Evolutionary conservation across 2,113 vertebrate species (phyloP), one percentile per base, ranked within the genome.

Genomic region (Solea solea): DNA sequence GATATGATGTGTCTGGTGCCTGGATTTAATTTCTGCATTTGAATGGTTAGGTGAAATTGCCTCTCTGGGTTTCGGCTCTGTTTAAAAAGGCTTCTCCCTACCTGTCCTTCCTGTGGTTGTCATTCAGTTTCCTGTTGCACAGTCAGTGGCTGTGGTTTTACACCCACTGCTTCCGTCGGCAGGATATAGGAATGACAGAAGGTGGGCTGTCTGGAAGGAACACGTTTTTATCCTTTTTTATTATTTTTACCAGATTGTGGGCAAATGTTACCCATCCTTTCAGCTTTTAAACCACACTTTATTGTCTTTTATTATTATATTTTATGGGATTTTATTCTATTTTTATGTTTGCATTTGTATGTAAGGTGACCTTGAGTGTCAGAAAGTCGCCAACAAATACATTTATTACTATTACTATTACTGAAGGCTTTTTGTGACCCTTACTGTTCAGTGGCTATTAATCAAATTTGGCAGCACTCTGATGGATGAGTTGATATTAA

Each of bases 51-150:
- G 15, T 55, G 61, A 27, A 58, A 62, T 66, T 57, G 7, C 49
- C 7, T 45, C 28, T 54, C 46, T 46, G 50, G 66, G 50, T 41
- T 50, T 50, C 9, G 3, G 52, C 48, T 41, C 48, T 69, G 52
- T 64, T 63, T 68, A 9, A 69, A 28, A 76, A 59, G 51, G 48
- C 69, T 44, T 67, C 55, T 64, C 56, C 51, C 46, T 12, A 40
- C 0, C n/a, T 44, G 40, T 71, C 71, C 63, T 62, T 65, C 64
- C 66, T 51, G 51, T 56, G 59, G 49, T 12, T 2, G 40, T 55
- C 8, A 48, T 61, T 68, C 7, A 8, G 27, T 61, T 61, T 64
- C 48, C 64, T 48, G 13, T 56, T 50, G 27, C 42, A 56, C 12
- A n/a, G 59, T 28, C 1, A 3, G 46, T 61, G 25, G 11, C 40